These are phyloP conservation scores for Orchestes rusci DNA, from an alignment of 2,888 invertebrate species.

Conservation along the genomic window DNA sequence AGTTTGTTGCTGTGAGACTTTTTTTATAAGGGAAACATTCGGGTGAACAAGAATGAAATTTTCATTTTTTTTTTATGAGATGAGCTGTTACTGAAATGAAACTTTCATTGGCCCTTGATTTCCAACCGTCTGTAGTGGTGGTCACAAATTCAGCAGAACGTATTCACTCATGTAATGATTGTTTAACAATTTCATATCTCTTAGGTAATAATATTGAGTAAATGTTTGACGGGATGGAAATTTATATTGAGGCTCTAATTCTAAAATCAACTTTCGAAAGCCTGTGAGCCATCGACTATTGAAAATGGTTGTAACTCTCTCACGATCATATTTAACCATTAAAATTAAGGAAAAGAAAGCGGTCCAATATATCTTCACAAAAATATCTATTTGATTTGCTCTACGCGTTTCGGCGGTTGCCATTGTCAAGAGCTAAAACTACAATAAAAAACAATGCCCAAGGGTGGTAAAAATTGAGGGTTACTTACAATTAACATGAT, in stretches of 20 bases:
- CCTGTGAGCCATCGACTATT: slow-evolving; percentile 25
- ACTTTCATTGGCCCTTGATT: slow-evolving; percentile 15
- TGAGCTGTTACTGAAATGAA: slow-evolving; percentile 20
- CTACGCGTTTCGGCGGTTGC: no score
- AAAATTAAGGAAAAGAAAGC: no score
- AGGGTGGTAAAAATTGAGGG: no score
- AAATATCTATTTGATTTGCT: no score
- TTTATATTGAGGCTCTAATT: slow-evolving; percentile 25
- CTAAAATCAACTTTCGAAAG: slow-evolving; percentile 20
- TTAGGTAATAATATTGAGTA: slow-evolving; percentile 21
- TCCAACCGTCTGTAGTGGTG: slow-evolving; percentile 20
- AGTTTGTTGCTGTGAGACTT: slow-evolving; percentile 17
- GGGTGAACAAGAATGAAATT: slow-evolving; percentile 12
- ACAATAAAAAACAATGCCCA: no score
- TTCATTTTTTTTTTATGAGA: slow-evolving; percentile 16
- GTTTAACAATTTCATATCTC: slow-evolving; percentile 9
- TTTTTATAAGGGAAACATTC: slow-evolving; percentile 9
- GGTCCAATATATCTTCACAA: no score
- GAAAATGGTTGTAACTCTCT: slow-evolving; percentile 27
- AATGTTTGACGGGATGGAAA: slow-evolving; percentile 25
- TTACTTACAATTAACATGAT: no score
- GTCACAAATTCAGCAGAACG: slow-evolving; percentile 5
- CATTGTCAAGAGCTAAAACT: no score
- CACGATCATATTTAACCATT: slow-evolving; percentile 21
- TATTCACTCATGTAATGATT: not conserved